These are phyloP conservation scores for Gisinianus flammeolus DNA, from an alignment of 2,888 invertebrate genomes.

Conservation along the genomic window DNA sequence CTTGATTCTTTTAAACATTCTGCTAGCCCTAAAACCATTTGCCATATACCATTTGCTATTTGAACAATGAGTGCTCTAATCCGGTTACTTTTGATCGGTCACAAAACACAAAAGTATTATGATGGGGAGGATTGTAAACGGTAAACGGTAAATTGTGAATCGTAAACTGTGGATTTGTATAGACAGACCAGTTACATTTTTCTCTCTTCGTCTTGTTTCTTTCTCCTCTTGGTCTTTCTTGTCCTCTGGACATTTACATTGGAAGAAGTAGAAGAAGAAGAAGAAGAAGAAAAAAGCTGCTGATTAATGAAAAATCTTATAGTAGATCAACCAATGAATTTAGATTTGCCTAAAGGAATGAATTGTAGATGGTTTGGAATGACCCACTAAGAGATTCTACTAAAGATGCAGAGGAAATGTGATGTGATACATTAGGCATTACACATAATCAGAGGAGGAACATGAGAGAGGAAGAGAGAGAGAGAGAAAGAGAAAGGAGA, in stretches of 20 bases:
- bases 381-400: background rate
- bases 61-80: background rate
- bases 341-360: background rate
- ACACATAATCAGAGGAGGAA: too few relatives aligned
- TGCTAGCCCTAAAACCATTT: background rate
- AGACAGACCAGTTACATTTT: background rate
- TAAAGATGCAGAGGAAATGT: background rate
- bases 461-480: too few relatives aligned
- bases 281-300: background rate
- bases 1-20: background rate
- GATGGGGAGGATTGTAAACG: background rate
- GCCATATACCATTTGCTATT: background rate
- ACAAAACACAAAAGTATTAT: background rate
- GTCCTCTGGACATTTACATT: background rate
- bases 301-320: background rate
- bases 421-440: slow-evolving; percentile 12
- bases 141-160: background rate
- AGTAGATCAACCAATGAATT: background rate
- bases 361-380: background rate
- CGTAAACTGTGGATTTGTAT: too few relatives aligned
- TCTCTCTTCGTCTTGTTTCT: background rate
- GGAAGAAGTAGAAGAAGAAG: too few relatives aligned
- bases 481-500: background rate
- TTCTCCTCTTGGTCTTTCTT: background rate
- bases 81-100: background rate